Evolutionary conservation across 1,140 invertebrate species (phyloP).

Genomic region (Bombus haemorrhoidalis): DNA sequence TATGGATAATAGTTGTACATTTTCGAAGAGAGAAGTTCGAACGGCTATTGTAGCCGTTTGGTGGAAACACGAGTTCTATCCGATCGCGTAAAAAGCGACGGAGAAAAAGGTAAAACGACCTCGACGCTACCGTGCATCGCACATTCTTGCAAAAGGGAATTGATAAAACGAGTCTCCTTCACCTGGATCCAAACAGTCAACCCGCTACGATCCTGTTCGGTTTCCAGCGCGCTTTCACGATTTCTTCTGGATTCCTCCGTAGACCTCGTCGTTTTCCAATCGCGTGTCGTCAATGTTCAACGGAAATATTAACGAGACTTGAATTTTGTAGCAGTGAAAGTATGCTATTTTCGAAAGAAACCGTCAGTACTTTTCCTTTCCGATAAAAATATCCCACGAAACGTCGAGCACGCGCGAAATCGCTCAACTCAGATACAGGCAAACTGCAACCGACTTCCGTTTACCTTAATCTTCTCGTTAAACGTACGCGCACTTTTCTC

Average conservation of each 20-base stretch:
- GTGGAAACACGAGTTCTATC: background rate
- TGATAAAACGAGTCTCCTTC: conserved; percentile 49
- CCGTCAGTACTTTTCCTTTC: too few species aligned
- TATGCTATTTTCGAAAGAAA: background rate
- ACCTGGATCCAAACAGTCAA: conserved; percentile 31
- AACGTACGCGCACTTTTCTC: background rate
- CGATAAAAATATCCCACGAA: too few species aligned
- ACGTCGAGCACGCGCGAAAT: background rate
- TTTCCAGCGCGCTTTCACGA: conserved; percentile 26
- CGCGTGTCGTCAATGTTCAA: too few species aligned
- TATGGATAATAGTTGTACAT: too few species aligned
- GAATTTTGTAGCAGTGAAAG: background rate
- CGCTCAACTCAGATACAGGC: too few species aligned
- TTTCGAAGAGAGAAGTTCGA: too few species aligned
- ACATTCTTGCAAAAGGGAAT: background rate
- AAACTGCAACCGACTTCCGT: background rate
- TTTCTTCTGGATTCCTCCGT: background rate
- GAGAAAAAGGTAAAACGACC: background rate
- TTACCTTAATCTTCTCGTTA: background rate
- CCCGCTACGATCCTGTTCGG: background rate
- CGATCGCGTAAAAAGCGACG: background rate
- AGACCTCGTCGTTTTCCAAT: background rate
- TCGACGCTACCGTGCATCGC: conserved; percentile 15
- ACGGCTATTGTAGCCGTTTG: too few species aligned
- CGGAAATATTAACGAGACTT: background rate